phyloP scores from a whole-genome alignment of 2,113 vertebrate genomes.

The Cyphomyrus discorhynchus region DNA sequence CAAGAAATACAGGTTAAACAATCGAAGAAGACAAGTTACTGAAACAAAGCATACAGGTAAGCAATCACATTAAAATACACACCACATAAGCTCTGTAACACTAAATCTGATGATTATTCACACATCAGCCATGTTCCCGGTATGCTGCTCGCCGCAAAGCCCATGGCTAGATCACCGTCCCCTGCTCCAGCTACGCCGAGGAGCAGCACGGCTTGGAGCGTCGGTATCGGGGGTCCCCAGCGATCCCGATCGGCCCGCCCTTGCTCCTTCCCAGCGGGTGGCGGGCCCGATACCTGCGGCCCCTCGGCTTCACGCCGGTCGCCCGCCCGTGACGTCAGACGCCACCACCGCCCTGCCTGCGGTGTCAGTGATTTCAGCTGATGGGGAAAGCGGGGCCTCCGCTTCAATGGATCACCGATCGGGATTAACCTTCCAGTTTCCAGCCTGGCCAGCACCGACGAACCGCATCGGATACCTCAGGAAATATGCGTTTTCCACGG shows the following conservation, averaged over 20 bases:
- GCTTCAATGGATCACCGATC: slow-evolving; percentile 28
- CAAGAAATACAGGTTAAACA: background rate
- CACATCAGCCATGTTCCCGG: background rate
- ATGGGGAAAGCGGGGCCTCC: slow-evolving; percentile 50
- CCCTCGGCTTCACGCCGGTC: slow-evolving; percentile 46
- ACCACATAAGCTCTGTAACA: background rate
- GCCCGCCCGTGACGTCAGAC: slow-evolving; percentile 59
- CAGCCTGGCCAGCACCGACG: background rate
- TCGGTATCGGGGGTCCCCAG: background rate
- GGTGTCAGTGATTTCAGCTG: slow-evolving; percentile 44
- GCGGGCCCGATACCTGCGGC: slow-evolving; percentile 46
- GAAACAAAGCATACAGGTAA: background rate
- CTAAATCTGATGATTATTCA: background rate
- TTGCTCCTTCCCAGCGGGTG: background rate
- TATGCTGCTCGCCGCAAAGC: background rate
- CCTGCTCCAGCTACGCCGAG: background rate
- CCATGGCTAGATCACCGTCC: background rate
- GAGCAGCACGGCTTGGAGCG: background rate
- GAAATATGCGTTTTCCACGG: slow-evolving; percentile 5
- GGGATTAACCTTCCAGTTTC: background rate
- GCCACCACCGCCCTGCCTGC: slow-evolving; percentile 60
- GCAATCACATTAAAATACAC: background rate
- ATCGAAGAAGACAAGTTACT: no score
- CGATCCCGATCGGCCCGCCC: background rate
- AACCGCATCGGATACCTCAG: slow-evolving; percentile 13